A percentile compares a stretch with the other conserved stretches of the same genome.
Conservation (phyloP, 1,140 invertebrate species). For the Ceratina japonica region DNA sequence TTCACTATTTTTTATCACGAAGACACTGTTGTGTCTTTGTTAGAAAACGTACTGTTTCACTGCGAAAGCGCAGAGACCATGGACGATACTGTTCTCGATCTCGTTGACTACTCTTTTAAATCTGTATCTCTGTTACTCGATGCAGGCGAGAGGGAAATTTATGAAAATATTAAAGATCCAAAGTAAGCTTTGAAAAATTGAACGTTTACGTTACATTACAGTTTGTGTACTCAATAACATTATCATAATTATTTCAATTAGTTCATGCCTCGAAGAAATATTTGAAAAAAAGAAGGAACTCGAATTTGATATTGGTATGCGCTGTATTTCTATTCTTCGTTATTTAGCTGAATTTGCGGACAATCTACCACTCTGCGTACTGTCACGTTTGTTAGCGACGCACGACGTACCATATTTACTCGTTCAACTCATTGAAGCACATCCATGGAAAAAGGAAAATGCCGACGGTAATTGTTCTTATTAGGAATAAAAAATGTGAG, state of each 20-base stretch:
- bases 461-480: constrained; percentile 75
- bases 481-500: not conserved
- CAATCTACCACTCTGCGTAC: constrained; percentile 82
- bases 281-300: constrained; percentile 83
- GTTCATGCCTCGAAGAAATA: constrained; percentile 80
- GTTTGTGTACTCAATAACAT: constrained; percentile 15
- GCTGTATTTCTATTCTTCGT: constrained; percentile 85
- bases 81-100: constrained; percentile 84
- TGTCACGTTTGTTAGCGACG: constrained; percentile 82
- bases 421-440: constrained; percentile 82
- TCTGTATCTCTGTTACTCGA: constrained; percentile 80
- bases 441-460: constrained; percentile 85
- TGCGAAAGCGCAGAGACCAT: constrained; percentile 85
- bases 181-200: constrained; percentile 50
- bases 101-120: constrained; percentile 86
- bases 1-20: constrained; percentile 89
- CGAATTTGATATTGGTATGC: constrained; percentile 85
- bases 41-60: constrained; percentile 89
- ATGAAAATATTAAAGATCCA: constrained; percentile 57
- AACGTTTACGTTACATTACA: constrained; percentile 11
- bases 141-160: constrained; percentile 72
- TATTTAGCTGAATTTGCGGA: constrained; percentile 81
- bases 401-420: constrained; percentile 88
- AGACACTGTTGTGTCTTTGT: constrained; percentile 83
- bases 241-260: constrained; percentile 57